Percentiles rank a stretch among this genome's conserved stretches.
Conservation (phyloP, 1,140 invertebrate genomes). For the Anthonomus grandis region DNA sequence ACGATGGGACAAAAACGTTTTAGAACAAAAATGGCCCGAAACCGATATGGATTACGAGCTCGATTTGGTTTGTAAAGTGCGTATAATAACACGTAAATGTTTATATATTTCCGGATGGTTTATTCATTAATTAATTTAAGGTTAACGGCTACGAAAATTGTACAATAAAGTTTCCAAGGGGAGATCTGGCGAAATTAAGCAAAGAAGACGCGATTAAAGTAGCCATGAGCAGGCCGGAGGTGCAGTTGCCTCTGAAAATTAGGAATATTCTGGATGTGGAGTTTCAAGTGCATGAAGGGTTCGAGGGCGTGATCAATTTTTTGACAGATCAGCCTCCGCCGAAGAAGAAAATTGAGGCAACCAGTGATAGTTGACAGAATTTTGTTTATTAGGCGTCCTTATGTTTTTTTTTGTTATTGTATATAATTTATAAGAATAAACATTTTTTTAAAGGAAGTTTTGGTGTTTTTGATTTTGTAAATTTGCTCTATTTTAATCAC, state of each 20-base stretch:
- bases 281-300: constrained; percentile 33
- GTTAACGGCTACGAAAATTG: constrained; percentile 56
- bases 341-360: constrained; percentile 11
- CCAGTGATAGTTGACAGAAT: too few relatives aligned
- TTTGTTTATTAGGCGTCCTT: too few relatives aligned
- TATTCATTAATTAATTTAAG: constrained; percentile 41
- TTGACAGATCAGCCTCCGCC: constrained; percentile 27
- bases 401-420: too few relatives aligned
- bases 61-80: constrained; percentile 62
- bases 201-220: constrained; percentile 55
- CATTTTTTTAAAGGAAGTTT: too few relatives aligned
- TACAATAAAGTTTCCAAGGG: constrained; percentile 53
- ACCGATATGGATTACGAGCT: constrained; percentile 71
- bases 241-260: constrained; percentile 34
- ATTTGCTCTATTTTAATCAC: too few relatives aligned
- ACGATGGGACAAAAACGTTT: constrained; percentile 61
- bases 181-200: constrained; percentile 53
- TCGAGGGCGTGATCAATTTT: constrained; percentile 41
- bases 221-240: constrained; percentile 50
- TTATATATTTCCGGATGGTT: too few relatives aligned
- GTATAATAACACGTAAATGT: constrained; percentile 16
- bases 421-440: too few relatives aligned
- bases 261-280: constrained; percentile 30
- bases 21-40: constrained; percentile 76
- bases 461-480: too few relatives aligned